phyloP scores from a whole-genome alignment of 2,888 invertebrate species.

The Arctia plantaginis region DNA sequence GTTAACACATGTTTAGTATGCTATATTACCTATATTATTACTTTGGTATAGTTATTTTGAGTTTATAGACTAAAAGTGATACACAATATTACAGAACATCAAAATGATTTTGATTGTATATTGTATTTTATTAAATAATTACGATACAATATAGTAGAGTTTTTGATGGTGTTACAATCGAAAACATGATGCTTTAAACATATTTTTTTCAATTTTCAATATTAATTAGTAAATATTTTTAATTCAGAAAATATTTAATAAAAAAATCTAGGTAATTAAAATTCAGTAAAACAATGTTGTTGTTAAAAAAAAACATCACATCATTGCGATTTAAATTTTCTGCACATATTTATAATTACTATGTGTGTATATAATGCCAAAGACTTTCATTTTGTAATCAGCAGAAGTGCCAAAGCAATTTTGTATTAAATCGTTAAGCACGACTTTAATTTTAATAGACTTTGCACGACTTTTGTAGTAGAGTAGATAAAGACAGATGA shows the following conservation, averaged over 20 bases:
- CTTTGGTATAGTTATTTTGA: not conserved
- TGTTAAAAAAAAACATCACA: too few relatives aligned
- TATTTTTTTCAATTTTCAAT: too few relatives aligned
- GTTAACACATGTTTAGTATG: not conserved
- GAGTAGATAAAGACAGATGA: not conserved
- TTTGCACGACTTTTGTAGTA: not conserved
- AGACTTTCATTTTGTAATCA: conserved; percentile 20
- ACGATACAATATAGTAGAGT: too few relatives aligned
- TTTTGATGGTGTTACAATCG: too few relatives aligned
- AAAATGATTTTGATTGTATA: too few relatives aligned
- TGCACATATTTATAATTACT: not conserved
- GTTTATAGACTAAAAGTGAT: not conserved
- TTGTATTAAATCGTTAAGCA: conserved; percentile 28
- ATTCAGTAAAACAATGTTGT: not conserved
- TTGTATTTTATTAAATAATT: too few relatives aligned
- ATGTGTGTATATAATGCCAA: not conserved
- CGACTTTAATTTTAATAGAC: conserved; percentile 21
- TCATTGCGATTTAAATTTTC: not conserved
- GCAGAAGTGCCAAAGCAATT: conserved; percentile 35
- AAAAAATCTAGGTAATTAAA: not conserved
- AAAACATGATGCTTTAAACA: too few relatives aligned
- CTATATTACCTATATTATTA: not conserved
- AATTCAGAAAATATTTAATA: too few relatives aligned
- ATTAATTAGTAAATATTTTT: too few relatives aligned
- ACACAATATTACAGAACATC: too few relatives aligned